Percentiles rank a stretch among this genome's conserved stretches.
phyloP scores from a whole-genome alignment of 2,113 vertebrate species.

The Rhizomys pruinosus region DNA sequence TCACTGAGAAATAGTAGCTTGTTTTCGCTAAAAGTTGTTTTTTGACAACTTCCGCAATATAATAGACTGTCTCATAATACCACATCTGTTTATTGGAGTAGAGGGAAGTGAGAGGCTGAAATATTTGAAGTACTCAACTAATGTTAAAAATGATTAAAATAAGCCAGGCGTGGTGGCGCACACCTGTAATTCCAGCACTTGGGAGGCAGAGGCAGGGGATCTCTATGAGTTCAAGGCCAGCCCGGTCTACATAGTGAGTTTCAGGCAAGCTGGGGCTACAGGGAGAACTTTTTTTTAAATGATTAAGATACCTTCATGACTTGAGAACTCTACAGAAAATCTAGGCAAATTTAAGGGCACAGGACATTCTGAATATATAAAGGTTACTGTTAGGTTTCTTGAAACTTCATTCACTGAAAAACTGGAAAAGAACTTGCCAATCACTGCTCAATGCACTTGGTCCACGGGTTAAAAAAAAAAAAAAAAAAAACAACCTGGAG shows the following conservation, averaged over 20 bases:
- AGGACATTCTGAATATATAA: constrained; percentile 24
- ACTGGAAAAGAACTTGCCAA: constrained; percentile 56
- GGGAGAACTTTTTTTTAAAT: too few species aligned
- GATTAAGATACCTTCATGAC: neutral
- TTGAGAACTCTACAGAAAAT: constrained; percentile 45
- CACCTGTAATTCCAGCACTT: too few species aligned
- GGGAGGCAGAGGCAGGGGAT: too few species aligned
- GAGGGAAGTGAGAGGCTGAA: neutral
- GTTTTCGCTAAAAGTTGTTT: neutral
- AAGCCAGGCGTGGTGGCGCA: too few species aligned
- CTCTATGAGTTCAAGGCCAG: too few species aligned
- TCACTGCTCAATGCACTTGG: constrained; percentile 38
- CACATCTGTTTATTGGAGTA: neutral
- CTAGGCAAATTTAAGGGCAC: constrained; percentile 31
- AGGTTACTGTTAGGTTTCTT: constrained; percentile 43
- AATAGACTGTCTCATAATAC: neutral
- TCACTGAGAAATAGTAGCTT: neutral
- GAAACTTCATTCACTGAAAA: constrained; percentile 59
- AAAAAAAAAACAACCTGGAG: too few species aligned
- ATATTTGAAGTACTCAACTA: constrained; percentile 53
- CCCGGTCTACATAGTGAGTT: too few species aligned
- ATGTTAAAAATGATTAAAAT: constrained; percentile 55
- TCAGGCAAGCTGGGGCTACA: too few species aligned
- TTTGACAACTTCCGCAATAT: constrained; percentile 19
- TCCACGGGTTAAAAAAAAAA: constrained; percentile 20